A percentile compares a stretch with the other conserved stretches of the same genome.
Evolutionary conservation across 1,140 invertebrate species (phyloP).

Genomic region (Teleogryllus occipitalis): DNA sequence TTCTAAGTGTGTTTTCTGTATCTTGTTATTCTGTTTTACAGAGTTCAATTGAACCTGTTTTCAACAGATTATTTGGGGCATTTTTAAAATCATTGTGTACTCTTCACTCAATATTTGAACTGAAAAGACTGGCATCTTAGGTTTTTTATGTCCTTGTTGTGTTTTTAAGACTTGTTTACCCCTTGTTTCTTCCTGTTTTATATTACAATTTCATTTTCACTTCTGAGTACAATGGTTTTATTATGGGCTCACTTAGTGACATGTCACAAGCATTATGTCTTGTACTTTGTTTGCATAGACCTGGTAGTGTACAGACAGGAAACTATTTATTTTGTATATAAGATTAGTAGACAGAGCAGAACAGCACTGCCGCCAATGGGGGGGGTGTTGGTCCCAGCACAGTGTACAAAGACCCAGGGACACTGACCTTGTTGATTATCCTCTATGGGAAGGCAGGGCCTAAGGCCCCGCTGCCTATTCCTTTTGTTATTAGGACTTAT

Average conservation of each 20-base stretch:
- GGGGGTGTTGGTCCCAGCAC: neutral
- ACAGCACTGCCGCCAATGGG: neutral
- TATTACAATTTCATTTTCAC: constrained; percentile 13
- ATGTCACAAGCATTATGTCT: neutral
- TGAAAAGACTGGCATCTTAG: neutral
- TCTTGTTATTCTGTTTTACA: neutral
- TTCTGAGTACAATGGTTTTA: constrained; percentile 16
- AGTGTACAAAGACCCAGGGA: constrained; percentile 21
- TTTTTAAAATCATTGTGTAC: neutral
- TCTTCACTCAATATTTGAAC: constrained; percentile 1
- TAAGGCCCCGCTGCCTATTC: constrained; percentile 16
- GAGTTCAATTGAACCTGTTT: neutral
- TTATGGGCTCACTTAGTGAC: constrained; percentile 9
- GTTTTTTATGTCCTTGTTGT: neutral
- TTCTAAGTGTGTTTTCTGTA: constrained; percentile 7
- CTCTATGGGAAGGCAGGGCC: constrained; percentile 14
- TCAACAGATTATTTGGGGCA: constrained; percentile 9
- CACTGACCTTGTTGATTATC: constrained; percentile 18
- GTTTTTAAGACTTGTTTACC: neutral
- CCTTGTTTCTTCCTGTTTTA: neutral
- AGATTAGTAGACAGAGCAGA: neutral
- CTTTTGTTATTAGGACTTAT: constrained; percentile 20
- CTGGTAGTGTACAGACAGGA: constrained; percentile 18
- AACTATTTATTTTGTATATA: constrained; percentile 28
- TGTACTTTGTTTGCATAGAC: neutral